Base-by-base conservation (phyloP, 37 sponge, comb jelly and placozoan species). In the Oopsacas minuta region DNA sequence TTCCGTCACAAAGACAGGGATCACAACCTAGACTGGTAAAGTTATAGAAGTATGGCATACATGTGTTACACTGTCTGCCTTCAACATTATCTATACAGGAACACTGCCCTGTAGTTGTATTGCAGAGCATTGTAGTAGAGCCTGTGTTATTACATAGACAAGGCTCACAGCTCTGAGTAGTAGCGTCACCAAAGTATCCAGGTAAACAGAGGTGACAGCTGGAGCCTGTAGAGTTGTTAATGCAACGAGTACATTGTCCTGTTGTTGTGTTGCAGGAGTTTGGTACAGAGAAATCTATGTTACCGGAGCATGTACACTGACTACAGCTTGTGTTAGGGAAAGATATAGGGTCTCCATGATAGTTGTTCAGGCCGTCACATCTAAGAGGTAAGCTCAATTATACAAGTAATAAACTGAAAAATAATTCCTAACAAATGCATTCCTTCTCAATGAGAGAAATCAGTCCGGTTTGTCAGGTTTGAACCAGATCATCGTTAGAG, bases 201-300 rank as follows among this genome's bases (percentile, higher is more conserved):
- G 83, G 42, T n/a, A 86, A 28, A 37, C 95, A 95, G n/a, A 81
- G 34, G 0, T 90, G 84, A 86, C 95, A 95, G 35, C 86, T 34
- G 28, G 91, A 83, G 15, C 95, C 95, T 25, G 53, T 85, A 23
- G 95, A 91, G 87, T 95, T 90, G 82, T 91, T 90, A n/a, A 36
- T 52, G 38, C 95, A 95, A 86, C 89, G 88, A 1, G 86, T 32
- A 83, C 95, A 95, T 36, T 36, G 42, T 0, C 95, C 95, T 35
- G 86, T 95, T 37, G 86, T 86, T 0, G 53, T 86, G 86, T 94
- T 83, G 69, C 95, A 94, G 34, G 85, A 51, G 12, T 85, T 88
- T 0, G 90, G 90, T 49, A 92, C 89, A 15, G 93, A 82, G 23
- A 82, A 84, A 52, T 92, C 93, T 39, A 90, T 86, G 86, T 93